These are phyloP conservation scores for Acanthoscelides obtectus DNA, from an alignment of 2,888 invertebrate species.

Conservation along the genomic window DNA sequence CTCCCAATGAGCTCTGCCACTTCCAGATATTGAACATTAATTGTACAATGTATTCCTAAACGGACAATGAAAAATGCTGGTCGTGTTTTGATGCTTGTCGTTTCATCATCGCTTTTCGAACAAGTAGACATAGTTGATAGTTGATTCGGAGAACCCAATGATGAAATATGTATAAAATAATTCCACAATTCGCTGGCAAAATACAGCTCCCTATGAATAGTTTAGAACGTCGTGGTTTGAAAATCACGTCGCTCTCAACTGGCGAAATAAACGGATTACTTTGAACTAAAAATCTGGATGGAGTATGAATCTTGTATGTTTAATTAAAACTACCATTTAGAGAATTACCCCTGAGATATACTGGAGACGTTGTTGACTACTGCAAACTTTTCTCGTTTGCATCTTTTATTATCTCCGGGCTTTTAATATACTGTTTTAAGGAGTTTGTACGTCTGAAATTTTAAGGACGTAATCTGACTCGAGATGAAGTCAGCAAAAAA, in stretches of 20 bases:
- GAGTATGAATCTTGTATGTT: not conserved
- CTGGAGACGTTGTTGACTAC: not conserved
- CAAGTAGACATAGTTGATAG: too few relatives aligned
- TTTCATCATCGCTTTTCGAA: too few relatives aligned
- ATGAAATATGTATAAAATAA: too few relatives aligned
- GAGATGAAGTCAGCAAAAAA: not conserved
- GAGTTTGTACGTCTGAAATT: not conserved
- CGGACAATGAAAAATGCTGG: too few relatives aligned
- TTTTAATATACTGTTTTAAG: not conserved
- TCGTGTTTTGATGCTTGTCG: too few relatives aligned
- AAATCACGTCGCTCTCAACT: not conserved
- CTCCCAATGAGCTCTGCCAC: too few relatives aligned
- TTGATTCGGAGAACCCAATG: too few relatives aligned
- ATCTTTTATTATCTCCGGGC: not conserved
- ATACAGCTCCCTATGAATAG: not conserved
- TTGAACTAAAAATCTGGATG: not conserved
- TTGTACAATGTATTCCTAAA: too few relatives aligned
- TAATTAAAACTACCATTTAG: not conserved
- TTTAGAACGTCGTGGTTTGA: not conserved
- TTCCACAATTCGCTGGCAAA: too few relatives aligned
- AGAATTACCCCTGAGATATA: not conserved
- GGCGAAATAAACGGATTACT: not conserved
- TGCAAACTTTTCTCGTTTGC: not conserved
- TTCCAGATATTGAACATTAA: too few relatives aligned
- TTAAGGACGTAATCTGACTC: not conserved